phyloP scores from a whole-genome alignment of 1,140 invertebrate species.

The Agraylea sexmaculata region DNA sequence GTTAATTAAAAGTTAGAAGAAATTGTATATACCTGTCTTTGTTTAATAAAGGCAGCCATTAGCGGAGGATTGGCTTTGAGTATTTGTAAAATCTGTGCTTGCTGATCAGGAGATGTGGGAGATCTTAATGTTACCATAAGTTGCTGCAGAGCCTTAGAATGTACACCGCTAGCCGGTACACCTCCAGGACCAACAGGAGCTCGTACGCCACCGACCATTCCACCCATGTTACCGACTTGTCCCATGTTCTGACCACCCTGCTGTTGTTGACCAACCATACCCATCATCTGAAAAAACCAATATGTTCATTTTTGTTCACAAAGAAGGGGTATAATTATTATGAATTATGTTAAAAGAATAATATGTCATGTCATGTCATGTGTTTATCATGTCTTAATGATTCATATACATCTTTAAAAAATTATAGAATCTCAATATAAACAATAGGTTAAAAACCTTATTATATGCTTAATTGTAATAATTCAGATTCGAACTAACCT shows the following conservation, averaged over 20 bases:
- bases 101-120: slow-evolving; percentile 82
- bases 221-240: slow-evolving; percentile 20
- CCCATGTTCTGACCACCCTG: slow-evolving; percentile 13
- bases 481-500: slow-evolving; percentile 21
- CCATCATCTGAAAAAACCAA: slow-evolving; percentile 23
- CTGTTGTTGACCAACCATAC: slow-evolving; percentile 29
- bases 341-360: no score
- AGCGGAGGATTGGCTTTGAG: slow-evolving; percentile 89
- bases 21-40: slow-evolving; percentile 52
- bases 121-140: slow-evolving; percentile 81
- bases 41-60: slow-evolving; percentile 95
- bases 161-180: slow-evolving; percentile 35
- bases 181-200: slow-evolving; percentile 31
- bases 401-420: no score
- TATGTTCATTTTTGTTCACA: background rate
- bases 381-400: no score
- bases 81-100: slow-evolving; percentile 84
- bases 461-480: no score
- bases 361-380: no score
- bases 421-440: no score
- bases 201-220: slow-evolving; percentile 21
- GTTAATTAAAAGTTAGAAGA: slow-evolving; percentile 8
- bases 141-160: slow-evolving; percentile 77
- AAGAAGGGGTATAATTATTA: background rate
- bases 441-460: no score